These are phyloP conservation scores for Bombus pascuorum DNA, from an alignment of 1,140 invertebrate genomes.

Conservation along the genomic window DNA sequence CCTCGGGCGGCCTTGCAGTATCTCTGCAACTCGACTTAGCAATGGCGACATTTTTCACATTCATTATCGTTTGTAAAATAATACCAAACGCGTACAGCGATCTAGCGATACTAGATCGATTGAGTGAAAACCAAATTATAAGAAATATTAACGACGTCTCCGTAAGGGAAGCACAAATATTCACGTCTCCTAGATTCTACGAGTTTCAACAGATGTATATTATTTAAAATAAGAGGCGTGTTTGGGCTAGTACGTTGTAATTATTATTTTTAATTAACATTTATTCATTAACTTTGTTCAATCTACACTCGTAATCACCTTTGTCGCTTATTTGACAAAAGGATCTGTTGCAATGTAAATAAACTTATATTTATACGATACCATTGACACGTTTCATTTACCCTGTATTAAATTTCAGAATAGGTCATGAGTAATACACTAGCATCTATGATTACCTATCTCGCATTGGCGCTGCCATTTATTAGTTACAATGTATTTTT, in stretches of 20 bases:
- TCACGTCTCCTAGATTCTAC: constrained; percentile 58
- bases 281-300: constrained; percentile 75
- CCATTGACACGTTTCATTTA: background rate
- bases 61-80: constrained; percentile 62
- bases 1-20: constrained; percentile 55
- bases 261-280: constrained; percentile 79
- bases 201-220: constrained; percentile 61
- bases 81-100: constrained; percentile 50
- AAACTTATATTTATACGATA: constrained; percentile 82
- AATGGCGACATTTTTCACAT: constrained; percentile 62
- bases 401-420: background rate
- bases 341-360: constrained; percentile 82
- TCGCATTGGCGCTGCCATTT: background rate
- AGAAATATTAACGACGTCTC: constrained; percentile 53
- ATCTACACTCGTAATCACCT: constrained; percentile 75
- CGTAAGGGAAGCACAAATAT: constrained; percentile 59
- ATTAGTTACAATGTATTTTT: constrained; percentile 57
- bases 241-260: constrained; percentile 75
- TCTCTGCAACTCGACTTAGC: constrained; percentile 57
- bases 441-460: background rate
- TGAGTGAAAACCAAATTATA: constrained; percentile 54
- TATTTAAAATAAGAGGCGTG: constrained; percentile 67
- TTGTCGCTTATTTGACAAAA: constrained; percentile 74
- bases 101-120: constrained; percentile 30
- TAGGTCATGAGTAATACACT: background rate